phyloP scores from a whole-genome alignment of 1,140 invertebrate species.

The Drosophila seguyi region DNA sequence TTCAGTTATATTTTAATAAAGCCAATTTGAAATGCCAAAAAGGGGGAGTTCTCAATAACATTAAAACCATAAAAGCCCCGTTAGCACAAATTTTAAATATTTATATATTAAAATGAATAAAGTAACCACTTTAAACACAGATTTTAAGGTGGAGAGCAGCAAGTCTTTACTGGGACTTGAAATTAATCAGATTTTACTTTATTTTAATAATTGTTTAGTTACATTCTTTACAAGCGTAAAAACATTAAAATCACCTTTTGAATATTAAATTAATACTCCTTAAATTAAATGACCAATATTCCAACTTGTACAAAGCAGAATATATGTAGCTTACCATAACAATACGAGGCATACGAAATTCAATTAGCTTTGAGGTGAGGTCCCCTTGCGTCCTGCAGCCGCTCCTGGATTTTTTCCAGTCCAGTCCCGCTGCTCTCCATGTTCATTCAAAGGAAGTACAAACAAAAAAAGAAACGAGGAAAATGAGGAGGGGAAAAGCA shows the following conservation, averaged over 20 bases:
- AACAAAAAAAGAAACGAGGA: conserved; percentile 24
- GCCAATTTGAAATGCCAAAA: neutral
- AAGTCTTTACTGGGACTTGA: too few species aligned
- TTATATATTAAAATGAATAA: neutral
- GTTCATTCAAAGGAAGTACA: conserved; percentile 35
- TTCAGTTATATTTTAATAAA: neutral
- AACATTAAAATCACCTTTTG: too few species aligned
- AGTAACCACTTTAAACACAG: neutral
- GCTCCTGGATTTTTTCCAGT: conserved; percentile 34
- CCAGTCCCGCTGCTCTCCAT: conserved; percentile 2
- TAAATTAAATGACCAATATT: too few species aligned
- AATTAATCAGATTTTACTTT: neutral
- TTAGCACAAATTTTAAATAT: neutral
- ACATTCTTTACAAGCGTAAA: too few species aligned
- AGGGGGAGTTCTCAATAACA: too few species aligned
- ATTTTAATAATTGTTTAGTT: neutral
- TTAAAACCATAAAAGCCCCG: neutral
- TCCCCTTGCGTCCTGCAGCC: neutral
- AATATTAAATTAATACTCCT: too few species aligned
- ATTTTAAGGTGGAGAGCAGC: neutral
- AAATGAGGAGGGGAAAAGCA: conserved; percentile 20
- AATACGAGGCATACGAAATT: conserved; percentile 4
- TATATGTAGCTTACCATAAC: conserved; percentile 1
- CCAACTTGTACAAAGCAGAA: neutral
- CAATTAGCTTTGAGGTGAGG: conserved; percentile 8